Base-by-base conservation (phyloP, 2,113 vertebrate species). In the Otis tarda region DNA sequence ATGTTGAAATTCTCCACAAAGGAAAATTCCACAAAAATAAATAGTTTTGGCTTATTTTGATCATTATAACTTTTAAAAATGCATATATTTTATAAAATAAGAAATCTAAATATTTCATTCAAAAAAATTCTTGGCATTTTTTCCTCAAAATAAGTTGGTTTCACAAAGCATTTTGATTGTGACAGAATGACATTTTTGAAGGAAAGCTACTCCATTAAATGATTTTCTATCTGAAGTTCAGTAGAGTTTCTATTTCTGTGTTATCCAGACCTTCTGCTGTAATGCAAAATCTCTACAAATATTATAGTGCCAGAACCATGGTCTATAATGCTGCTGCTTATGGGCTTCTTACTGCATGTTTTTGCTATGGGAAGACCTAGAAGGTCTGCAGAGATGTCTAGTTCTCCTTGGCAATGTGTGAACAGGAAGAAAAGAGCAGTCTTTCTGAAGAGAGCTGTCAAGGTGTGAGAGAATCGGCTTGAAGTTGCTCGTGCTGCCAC, bases 1-100 rank as follows among this genome's bases (percentile, higher is more conserved):
- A 97, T 97, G 94, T 96, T 96, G 96, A 94, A 97, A 96, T 97
- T 96, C 60, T 91, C 91, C 86, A 89, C 96, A 96, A 92, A 96
- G 89, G 81, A 95, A 95, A 95, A 95, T 87, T 96, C 90, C 85
- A 95, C 78, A 91, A 93, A 97, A 96, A 95, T 89, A 94, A 95
- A 91, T 91, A 63, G 52, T 90, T 96, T 80, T 18, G 71, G 43
- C 52, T 94, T 86, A 74, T 92, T 94, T 90, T 28, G 63, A 74
- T 80, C 52, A 93, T 92, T 75, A 31, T 20, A 70, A 31, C 23
- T 88, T 73, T 67, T 4, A 2, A 65, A 90, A 92, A 89, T 3
- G 3, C 19, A 22, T 75, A 60, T 87, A 35, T 59, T 74, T 24
- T 63, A 81, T 70, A 82, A 70, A 86, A 83, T 92, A 0, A 21